Conservation (phyloP, 2,888 invertebrate species). For the Tiliacea citrago region DNA sequence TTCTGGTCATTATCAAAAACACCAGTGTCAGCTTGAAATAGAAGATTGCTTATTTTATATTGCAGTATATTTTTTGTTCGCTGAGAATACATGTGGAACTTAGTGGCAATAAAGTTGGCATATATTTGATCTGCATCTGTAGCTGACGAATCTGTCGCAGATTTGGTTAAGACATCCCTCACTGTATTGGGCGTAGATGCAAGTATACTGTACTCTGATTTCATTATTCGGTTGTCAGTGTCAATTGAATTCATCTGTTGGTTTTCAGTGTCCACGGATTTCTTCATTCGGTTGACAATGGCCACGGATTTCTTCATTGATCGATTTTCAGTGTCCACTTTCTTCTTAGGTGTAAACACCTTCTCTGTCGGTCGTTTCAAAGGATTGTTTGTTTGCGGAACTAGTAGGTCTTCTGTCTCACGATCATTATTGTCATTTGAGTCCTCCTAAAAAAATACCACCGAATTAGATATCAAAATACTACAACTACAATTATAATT, state of each 20-base stretch:
- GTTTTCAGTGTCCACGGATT: not conserved
- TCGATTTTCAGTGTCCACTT: not conserved
- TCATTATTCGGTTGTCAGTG: not conserved
- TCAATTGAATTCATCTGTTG: not conserved
- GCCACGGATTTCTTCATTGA: not conserved
- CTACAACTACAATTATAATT: not conserved
- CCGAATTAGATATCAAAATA: not conserved
- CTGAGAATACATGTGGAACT: conserved; percentile 5
- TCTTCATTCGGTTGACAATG: not conserved
- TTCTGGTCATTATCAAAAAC: not conserved
- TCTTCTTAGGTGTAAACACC: not conserved
- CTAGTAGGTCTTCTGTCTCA: not conserved
- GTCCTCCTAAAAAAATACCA: not conserved
- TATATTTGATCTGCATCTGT: not conserved
- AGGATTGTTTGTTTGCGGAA: not conserved
- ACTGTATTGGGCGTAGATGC: not conserved
- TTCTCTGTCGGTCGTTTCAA: not conserved
- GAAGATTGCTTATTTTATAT: conserved; percentile 5
- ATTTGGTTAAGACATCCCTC: not conserved
- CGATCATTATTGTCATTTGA: not conserved
- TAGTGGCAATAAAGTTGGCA: conserved; percentile 5
- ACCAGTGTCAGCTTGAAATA: not conserved
- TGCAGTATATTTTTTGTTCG: conserved; percentile 6
- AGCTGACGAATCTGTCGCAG: not conserved
- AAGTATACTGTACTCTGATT: not conserved